A percentile compares a stretch with the other conserved stretches of the same genome.
Evolutionary conservation across 2,888 invertebrate species (phyloP).

Genomic region (Polyploca ridens): DNA sequence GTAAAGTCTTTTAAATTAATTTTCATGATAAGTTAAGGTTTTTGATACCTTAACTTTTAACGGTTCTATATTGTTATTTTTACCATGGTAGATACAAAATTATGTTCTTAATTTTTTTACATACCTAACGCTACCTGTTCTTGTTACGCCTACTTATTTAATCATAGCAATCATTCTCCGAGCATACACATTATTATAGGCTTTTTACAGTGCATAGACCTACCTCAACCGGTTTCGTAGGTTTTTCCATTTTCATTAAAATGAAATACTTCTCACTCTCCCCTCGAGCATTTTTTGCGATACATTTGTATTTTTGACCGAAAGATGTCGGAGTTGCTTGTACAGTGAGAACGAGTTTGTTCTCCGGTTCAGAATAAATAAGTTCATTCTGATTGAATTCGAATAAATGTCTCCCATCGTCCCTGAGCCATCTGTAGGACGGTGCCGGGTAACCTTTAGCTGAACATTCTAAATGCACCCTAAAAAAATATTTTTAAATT

Average conservation of each 20-base stretch:
- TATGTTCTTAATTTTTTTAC: no score
- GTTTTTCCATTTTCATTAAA: conserved; percentile 52
- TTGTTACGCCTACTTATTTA: neutral
- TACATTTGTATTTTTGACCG: conserved; percentile 57
- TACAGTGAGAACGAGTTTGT: conserved; percentile 50
- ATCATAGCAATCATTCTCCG: neutral
- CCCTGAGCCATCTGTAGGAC: conserved; percentile 64
- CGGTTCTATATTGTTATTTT: no score
- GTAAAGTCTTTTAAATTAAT: no score
- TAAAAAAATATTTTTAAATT: conserved; percentile 39
- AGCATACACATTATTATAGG: neutral
- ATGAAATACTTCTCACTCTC: conserved; percentile 47
- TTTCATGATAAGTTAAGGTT: no score
- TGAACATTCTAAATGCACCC: conserved; percentile 60
- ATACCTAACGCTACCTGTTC: neutral
- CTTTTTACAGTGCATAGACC: neutral
- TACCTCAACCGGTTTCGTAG: conserved; percentile 57
- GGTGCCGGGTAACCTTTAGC: conserved; percentile 62
- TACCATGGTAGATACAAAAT: no score
- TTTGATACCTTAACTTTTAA: no score
- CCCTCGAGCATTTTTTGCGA: conserved; percentile 60
- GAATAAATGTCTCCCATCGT: conserved; percentile 45
- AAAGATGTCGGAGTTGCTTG: conserved; percentile 50
- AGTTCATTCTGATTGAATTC: conserved; percentile 57
- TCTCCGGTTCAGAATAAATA: conserved; percentile 42